Conservation (phyloP, 2,113 vertebrate species). For the Nematolebias whitei region DNA sequence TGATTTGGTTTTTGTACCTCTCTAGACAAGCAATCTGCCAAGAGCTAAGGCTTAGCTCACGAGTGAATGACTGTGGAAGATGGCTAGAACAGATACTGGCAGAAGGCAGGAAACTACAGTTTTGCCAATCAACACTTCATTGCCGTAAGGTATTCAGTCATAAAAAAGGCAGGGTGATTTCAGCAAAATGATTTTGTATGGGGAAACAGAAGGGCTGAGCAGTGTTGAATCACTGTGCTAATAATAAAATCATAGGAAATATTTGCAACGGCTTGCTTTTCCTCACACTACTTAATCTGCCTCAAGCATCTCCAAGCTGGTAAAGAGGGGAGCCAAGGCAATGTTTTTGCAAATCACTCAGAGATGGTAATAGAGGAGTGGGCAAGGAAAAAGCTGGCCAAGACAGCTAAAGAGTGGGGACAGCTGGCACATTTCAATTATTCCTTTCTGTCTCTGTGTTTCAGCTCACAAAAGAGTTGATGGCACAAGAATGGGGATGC, state of each 20-base stretch:
- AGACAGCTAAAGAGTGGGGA: slow-evolving; percentile 70
- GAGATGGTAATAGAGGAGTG: slow-evolving; percentile 67
- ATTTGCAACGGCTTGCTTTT: slow-evolving; percentile 61
- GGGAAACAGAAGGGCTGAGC: slow-evolving; percentile 60
- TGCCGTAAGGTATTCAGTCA: slow-evolving; percentile 60
- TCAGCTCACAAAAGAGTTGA: slow-evolving; percentile 72
- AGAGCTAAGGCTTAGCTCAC: slow-evolving; percentile 63
- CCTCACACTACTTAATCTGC: slow-evolving; percentile 66
- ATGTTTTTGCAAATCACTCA: slow-evolving; percentile 68
- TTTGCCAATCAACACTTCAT: slow-evolving; percentile 71
- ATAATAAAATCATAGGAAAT: slow-evolving; percentile 74
- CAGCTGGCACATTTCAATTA: slow-evolving; percentile 79
- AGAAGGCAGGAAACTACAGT: slow-evolving; percentile 64
- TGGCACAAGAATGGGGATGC: slow-evolving; percentile 65
- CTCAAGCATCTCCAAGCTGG: slow-evolving; percentile 65
- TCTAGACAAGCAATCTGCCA: slow-evolving; percentile 59
- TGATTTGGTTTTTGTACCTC: slow-evolving; percentile 62
- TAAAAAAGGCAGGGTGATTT: slow-evolving; percentile 60
- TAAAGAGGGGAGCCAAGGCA: slow-evolving; percentile 62
- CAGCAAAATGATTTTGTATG: slow-evolving; percentile 59
- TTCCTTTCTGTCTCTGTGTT: slow-evolving; percentile 62
- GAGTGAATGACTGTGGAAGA: slow-evolving; percentile 69
- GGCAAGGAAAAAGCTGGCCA: slow-evolving; percentile 62
- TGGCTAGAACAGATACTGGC: slow-evolving; percentile 72
- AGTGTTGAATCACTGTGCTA: slow-evolving; percentile 57